Evolutionary conservation across 2,113 vertebrate species (phyloP).

Genomic region (Silurus meridionalis): DNA sequence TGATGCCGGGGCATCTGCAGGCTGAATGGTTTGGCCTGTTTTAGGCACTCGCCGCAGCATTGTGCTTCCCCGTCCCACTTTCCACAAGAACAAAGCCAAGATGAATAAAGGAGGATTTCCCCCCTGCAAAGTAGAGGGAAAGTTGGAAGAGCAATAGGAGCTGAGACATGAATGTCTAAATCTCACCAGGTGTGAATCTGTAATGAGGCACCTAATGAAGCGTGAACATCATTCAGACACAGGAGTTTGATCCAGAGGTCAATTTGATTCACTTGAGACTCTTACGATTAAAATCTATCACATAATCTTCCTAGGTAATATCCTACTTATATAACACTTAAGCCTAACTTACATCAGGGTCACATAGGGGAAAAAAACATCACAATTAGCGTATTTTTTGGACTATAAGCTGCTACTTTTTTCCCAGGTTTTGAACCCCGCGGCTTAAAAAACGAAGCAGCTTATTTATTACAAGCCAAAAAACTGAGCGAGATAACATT

Average conservation of each 20-base stretch:
- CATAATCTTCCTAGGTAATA: background rate
- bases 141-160: background rate
- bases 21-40: conserved; percentile 4
- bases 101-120: conserved; percentile 29
- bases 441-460: no score
- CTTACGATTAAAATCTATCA: background rate
- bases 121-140: background rate
- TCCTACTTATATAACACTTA: background rate
- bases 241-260: background rate
- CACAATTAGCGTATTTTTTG: no score
- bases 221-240: background rate
- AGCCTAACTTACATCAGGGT: background rate
- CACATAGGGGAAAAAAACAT: no score
- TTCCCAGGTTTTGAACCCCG: no score
- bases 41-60: conserved; percentile 18
- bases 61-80: conserved; percentile 1
- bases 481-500: no score
- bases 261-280: background rate
- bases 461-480: no score
- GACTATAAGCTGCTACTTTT: no score
- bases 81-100: conserved; percentile 33
- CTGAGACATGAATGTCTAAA: background rate
- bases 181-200: conserved; percentile 24
- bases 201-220: conserved; percentile 11
- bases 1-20: conserved; percentile 38